Evolutionary conservation across 2,888 invertebrate genomes (phyloP).

Genomic region (Ichneumoninae sp.): DNA sequence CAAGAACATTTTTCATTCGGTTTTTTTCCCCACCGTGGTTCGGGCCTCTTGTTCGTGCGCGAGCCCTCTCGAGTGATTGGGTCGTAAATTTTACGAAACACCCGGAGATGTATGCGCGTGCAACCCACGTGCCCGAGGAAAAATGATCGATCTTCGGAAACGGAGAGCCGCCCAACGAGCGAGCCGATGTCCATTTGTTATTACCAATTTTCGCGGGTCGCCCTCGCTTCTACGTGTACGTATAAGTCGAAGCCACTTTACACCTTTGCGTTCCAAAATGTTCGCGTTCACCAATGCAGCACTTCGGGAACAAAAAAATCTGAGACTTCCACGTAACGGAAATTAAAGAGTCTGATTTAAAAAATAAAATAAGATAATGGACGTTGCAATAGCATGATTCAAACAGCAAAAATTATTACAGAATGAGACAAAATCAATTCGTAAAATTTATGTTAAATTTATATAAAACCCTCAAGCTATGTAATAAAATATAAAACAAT

Average conservation of each 20-base stretch:
- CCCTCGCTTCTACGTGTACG: background rate
- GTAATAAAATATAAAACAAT: background rate
- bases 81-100: slow-evolving; percentile 56
- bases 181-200: slow-evolving; percentile 42
- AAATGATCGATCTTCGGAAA: slow-evolving; percentile 57
- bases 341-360: too few species aligned
- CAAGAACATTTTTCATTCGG: slow-evolving; percentile 37
- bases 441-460: background rate
- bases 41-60: background rate
- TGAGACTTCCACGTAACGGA: too few species aligned
- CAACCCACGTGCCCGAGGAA: slow-evolving; percentile 15
- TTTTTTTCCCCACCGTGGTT: slow-evolving; percentile 6
- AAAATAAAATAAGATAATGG: too few species aligned
- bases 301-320: too few species aligned
- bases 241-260: background rate
- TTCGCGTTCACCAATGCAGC: background rate
- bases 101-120: slow-evolving; percentile 10
- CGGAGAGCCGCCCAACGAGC: slow-evolving; percentile 24
- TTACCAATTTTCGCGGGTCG: slow-evolving; percentile 16
- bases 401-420: too few species aligned
- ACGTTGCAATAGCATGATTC: too few species aligned
- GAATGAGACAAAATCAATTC: too few species aligned
- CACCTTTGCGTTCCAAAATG: background rate
- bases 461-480: background rate
- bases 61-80: background rate